Evolutionary conservation across 2,113 vertebrate species (phyloP).

Genomic region (Heterotilapia buettikoferi): DNA sequence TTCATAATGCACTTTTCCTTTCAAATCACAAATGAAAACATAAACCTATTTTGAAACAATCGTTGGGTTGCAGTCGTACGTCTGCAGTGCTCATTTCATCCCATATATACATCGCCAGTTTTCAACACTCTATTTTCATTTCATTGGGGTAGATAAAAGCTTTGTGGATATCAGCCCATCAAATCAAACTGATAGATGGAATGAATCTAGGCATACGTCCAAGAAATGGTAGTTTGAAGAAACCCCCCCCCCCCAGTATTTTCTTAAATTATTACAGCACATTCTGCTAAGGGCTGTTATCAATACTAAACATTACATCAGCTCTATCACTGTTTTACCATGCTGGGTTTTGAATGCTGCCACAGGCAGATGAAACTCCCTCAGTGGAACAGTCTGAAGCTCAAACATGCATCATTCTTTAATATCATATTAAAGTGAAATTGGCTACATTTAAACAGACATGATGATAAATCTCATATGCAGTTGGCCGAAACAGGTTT

Average conservation of each 20-base stretch:
- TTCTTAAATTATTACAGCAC: constrained; percentile 65
- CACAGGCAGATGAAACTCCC: constrained; percentile 11
- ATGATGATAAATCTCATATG: constrained; percentile 64
- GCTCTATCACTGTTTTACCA: constrained; percentile 7
- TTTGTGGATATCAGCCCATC: constrained; percentile 35
- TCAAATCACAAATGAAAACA: neutral
- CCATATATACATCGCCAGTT: neutral
- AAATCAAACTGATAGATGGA: constrained; percentile 30
- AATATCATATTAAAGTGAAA: constrained; percentile 74
- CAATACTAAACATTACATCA: constrained; percentile 73
- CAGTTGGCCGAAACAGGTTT: constrained; percentile 41
- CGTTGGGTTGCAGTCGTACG: neutral
- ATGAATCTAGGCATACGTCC: constrained; percentile 2
- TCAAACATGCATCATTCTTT: constrained; percentile 72
- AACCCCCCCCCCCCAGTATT: constrained; percentile 37
- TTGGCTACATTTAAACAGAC: constrained; percentile 75
- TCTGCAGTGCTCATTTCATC: neutral
- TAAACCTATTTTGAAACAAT: neutral
- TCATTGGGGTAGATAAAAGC: constrained; percentile 25
- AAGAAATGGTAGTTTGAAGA: neutral
- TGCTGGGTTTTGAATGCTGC: constrained; percentile 26
- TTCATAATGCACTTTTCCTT: neutral
- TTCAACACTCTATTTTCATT: constrained; percentile 29
- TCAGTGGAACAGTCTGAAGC: constrained; percentile 18
- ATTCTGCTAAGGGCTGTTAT: constrained; percentile 62